Base-by-base conservation (phyloP, 1,140 invertebrate species). In the Heliconius hewitsoni region DNA sequence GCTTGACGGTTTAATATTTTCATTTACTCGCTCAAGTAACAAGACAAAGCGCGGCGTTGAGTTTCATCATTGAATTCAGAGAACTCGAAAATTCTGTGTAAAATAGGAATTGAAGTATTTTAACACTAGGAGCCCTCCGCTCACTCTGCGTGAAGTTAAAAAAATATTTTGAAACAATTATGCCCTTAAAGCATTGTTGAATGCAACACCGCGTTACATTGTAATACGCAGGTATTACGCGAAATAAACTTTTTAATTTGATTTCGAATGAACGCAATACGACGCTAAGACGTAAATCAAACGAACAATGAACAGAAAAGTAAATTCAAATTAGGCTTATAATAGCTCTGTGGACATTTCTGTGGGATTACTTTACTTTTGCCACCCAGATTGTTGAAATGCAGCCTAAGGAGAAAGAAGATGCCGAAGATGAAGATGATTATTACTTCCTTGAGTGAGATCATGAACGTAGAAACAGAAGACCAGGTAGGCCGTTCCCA, bases 291-390 rank as follows among this genome's bases (percentile, higher is more conserved):
- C 90, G 85, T 92, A 92, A 92, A 92, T 91, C 89, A 89, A 50
- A 77, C 42, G 88, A 92, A 92, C 90, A 92, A 92, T 91, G 87
- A 88, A 89, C 88, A 85, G 90, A 86, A 89, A 90, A 82, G 86
- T 81, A 85, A 88, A 88, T 89, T 91, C 89, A 91, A 92, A 91
- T 91, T 91, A 90, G 83, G 81, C 90, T 85, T 90, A 87, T 89
- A 92, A 90, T 91, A 83, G 86, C 74, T 74, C 50, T 72, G 70
- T 71, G 74, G 74, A 76, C 74, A 76, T 76, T 76, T 70, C 74
- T 76, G 71, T 42, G 57, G 57, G 70, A 74, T 73, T 66, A 37
- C 19, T 50, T 74, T 50, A 71, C 39, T 78, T 52, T 37, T 55
- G 46, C 80, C 80, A 81, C 80, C 76, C 76, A 81, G 52, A 42